Percentiles rank a stretch among this genome's conserved stretches.
Evolutionary conservation across 2,888 invertebrate species (phyloP).

Genomic region (Drosophila ezoana): DNA sequence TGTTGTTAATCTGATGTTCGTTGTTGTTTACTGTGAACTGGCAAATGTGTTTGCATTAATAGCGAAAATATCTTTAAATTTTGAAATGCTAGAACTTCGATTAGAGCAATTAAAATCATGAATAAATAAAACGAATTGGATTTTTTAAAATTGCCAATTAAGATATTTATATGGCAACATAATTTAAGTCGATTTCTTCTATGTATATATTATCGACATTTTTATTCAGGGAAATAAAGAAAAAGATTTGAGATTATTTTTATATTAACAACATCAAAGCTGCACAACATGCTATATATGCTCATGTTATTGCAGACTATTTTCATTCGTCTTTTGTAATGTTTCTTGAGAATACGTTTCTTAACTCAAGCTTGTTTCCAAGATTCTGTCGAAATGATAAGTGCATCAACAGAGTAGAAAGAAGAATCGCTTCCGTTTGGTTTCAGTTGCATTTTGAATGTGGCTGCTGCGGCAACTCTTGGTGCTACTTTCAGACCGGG

Average conservation of each 20-base stretch:
- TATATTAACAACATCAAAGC: no score
- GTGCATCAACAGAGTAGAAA: slow-evolving; percentile 8
- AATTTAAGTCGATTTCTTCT: no score
- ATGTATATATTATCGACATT: no score
- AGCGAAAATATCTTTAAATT: slow-evolving; percentile 4
- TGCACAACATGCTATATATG: neutral
- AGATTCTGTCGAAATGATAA: slow-evolving; percentile 14
- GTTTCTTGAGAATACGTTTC: neutral
- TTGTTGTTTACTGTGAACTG: neutral
- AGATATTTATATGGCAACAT: neutral
- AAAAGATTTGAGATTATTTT: no score
- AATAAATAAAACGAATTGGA: slow-evolving; percentile 5
- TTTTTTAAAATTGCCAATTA: neutral
- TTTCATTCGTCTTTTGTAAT: neutral
- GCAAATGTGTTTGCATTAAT: slow-evolving; percentile 34
- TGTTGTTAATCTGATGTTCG: neutral
- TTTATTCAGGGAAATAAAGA: no score
- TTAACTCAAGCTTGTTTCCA: neutral
- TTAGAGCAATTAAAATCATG: slow-evolving; percentile 8
- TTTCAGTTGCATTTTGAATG: slow-evolving; percentile 64
- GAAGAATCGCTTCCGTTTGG: slow-evolving; percentile 67
- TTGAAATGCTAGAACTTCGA: neutral
- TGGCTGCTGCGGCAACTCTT: slow-evolving; percentile 25
- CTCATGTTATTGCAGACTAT: neutral
- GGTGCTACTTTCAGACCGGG: slow-evolving; percentile 28